phyloP scores from a whole-genome alignment of 2,113 vertebrate species.

The Rhinopomastus cyanomelas region DNA sequence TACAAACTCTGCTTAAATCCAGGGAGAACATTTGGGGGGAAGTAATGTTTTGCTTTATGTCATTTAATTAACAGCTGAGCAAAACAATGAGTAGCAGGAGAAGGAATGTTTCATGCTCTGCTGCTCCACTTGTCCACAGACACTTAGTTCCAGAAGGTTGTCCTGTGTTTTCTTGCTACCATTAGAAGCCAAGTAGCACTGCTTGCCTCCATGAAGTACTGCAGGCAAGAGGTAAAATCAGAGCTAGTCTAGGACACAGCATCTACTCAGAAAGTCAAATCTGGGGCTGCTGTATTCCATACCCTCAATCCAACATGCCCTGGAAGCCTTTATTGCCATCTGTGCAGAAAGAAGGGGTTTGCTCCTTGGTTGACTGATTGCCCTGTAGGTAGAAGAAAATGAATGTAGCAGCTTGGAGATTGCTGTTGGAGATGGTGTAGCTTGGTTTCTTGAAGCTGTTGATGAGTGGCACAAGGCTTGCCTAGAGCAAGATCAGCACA shows the following conservation, averaged over 20 bases:
- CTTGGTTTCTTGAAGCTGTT: background rate
- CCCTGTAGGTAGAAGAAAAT: background rate
- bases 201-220: background rate
- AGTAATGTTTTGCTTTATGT: background rate
- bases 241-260: background rate
- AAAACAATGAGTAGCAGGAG: background rate
- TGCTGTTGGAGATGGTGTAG: background rate
- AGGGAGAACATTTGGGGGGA: background rate
- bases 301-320: background rate
- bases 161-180: too few relatives aligned
- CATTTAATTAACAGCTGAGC: background rate
- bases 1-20: background rate
- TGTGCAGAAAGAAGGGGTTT: background rate
- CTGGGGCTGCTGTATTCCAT: background rate
- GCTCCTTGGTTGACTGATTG: background rate
- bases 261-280: background rate
- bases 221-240: background rate
- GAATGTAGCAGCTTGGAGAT: background rate
- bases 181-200: too few relatives aligned
- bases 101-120: background rate
- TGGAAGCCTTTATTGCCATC: background rate
- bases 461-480: background rate
- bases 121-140: background rate
- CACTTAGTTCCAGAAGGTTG: background rate
- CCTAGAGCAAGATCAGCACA: background rate